These are phyloP conservation scores for Willisornis vidua DNA, from an alignment of 2,113 vertebrate genomes.

Conservation along the genomic window DNA sequence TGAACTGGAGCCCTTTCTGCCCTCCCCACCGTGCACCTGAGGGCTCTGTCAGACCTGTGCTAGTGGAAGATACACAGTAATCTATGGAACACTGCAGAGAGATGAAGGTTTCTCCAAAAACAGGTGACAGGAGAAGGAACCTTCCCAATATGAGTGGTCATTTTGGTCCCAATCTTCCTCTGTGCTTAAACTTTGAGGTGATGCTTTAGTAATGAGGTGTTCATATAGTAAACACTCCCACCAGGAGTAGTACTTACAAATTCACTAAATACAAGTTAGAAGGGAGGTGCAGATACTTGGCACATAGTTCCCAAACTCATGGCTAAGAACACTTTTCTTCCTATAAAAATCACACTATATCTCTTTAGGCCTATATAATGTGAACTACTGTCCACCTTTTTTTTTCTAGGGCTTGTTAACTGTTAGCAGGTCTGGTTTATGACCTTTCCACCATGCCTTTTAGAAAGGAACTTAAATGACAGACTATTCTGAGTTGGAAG, in stretches of 20 bases:
- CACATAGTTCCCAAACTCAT: background rate
- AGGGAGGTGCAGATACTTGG: background rate
- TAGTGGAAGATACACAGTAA: background rate
- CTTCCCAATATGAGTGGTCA: background rate
- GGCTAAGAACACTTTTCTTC: background rate
- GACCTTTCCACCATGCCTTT: background rate
- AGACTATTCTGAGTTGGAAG: too few relatives aligned
- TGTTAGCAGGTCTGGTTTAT: background rate
- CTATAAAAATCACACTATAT: background rate
- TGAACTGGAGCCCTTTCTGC: background rate
- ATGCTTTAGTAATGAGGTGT: background rate
- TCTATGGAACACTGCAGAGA: background rate
- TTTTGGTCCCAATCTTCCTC: background rate
- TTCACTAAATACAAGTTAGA: background rate
- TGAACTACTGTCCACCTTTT: background rate
- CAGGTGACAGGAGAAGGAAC: background rate
- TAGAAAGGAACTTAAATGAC: background rate
- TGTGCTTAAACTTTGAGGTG: background rate
- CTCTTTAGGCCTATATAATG: background rate
- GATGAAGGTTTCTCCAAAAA: background rate
- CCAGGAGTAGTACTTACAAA: background rate
- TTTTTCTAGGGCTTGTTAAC: background rate
- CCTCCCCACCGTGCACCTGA: background rate
- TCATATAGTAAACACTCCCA: background rate
- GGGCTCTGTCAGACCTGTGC: background rate